Base-by-base conservation (phyloP, 1,140 invertebrate species). In the Pogonomyrmex californicus region DNA sequence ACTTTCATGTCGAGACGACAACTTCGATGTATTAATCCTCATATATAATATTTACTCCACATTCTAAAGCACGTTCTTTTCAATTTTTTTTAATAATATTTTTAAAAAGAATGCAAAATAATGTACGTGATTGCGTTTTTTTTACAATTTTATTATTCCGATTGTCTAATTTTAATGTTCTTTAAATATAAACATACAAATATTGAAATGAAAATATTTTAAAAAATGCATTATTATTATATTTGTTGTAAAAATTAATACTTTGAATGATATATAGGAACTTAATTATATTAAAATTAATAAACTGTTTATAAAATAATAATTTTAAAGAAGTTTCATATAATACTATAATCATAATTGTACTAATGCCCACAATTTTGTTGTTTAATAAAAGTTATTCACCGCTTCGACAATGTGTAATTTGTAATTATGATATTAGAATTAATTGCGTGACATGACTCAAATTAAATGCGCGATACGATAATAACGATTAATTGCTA, bases 1-100 rank as follows among this genome's bases (percentile, higher is more conserved):
- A 79, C 47, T 41, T 79, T 30, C 36, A 23, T 14, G 44, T 79
- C 62, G 36, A 66, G n/a, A 66, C 44, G 33, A 68, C 47, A 79
- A 79, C n/a, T 68, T 68, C 47, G 62, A 54, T 79, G 30, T 79
- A 79, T 79, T 66, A 79, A 79, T 79, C 23, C 12, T 51, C 36
- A 6, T 10, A 78, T 62, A 47, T 77, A 62, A 47, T 6, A 12
- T 6, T 51, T 23, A 9, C 10, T 44, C 4, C 17, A 38, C 23
- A 63, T 65, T 41, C 1, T 36, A 65, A 49, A 78, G n/a, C 1
- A 47, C 14, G 14, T 23, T 51, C 9, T 47, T 36, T 58, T 58
- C 17, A 33, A 63, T 36, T 30, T 47, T 62, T 7, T 65, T 65
- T 36, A 78, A 12, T 4, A 33, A 6, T 9, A 5, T 7, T 12